These are phyloP conservation scores for Diadegma fenestrale DNA, from an alignment of 2,888 invertebrate genomes.

Conservation along the genomic window DNA sequence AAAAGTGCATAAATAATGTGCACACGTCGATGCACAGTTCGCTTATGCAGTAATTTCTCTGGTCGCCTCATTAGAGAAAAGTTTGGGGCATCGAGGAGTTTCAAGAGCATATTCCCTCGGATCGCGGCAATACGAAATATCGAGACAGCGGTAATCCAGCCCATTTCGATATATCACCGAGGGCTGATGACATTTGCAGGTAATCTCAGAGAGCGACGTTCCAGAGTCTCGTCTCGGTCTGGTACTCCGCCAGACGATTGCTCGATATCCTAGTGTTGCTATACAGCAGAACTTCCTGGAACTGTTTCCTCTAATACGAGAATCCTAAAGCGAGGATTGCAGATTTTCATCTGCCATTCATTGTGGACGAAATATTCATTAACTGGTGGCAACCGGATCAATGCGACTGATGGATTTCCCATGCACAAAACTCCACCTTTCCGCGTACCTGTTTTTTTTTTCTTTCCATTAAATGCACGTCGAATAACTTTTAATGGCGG, in stretches of 20 bases:
- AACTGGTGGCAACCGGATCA: background rate
- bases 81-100: conserved; percentile 33
- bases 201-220: conserved; percentile 25
- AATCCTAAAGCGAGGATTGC: background rate
- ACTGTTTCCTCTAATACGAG: background rate
- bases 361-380: background rate
- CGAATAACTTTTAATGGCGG: background rate
- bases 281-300: background rate
- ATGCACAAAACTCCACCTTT: background rate
- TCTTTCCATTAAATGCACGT: background rate
- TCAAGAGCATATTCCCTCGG: background rate
- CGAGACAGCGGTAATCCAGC: conserved; percentile 4
- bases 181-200: conserved; percentile 43
- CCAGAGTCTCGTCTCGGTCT: conserved; percentile 11
- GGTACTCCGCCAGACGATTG: background rate
- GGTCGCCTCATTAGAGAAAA: conserved; percentile 27
- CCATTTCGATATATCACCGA: conserved; percentile 20
- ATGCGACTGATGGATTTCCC: background rate
- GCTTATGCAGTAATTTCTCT: background rate
- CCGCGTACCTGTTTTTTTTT: background rate
- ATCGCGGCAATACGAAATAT: conserved; percentile 6
- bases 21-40: background rate
- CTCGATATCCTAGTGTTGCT: background rate
- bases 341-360: background rate
- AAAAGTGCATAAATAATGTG: background rate